Evolutionary conservation across 2,888 invertebrate species (phyloP), one percentile per base, ranked within the genome.

Genomic region (Achlya flavicornis): DNA sequence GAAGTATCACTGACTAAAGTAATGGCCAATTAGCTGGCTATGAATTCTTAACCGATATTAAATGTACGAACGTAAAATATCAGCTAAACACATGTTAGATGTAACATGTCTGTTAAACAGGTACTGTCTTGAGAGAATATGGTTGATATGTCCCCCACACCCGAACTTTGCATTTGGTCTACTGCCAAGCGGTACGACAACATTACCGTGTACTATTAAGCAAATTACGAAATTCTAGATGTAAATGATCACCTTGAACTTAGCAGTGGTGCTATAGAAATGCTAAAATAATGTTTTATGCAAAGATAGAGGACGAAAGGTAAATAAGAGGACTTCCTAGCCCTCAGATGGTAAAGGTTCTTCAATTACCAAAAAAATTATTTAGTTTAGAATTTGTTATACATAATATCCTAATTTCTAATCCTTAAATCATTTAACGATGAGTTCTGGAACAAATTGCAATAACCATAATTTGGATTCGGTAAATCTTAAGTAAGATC

Each of bases 401-500:
- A 26, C 26, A 1, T 26, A 26, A 1, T 26, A 26, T 26, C 26
- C 1, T 26, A 26, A 2, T 26, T 26, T 26, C 26, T 26, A 1
- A 6, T 35, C 0, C 35, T 7, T 35, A 35, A 35, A 35, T 35
- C 4, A 35, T 6, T 35, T 35, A 6, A 35, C 35, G 7, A 35
- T 6, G 43, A 43, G 12, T 43, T 43, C 26, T 26, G 1, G 11
- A 12, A 4, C 1, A 43, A 80, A 68, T 68, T 73, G 16, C 81
- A 87, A 89, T 89, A 88, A 82, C 86, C 19, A n/a, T 53, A 53
- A 10, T 53, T 53, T 53, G 83, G 63, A 58, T 64, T 58, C 63
- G 16, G 41, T 41, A 26, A 41, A 46, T 43, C 48, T 61, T 32
- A 58, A 38, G 26, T 35, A 19, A 19, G 19, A 35, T 61, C 64